phyloP scores from a whole-genome alignment of 2,113 vertebrate genomes.

The Notarius lentiginosus region DNA sequence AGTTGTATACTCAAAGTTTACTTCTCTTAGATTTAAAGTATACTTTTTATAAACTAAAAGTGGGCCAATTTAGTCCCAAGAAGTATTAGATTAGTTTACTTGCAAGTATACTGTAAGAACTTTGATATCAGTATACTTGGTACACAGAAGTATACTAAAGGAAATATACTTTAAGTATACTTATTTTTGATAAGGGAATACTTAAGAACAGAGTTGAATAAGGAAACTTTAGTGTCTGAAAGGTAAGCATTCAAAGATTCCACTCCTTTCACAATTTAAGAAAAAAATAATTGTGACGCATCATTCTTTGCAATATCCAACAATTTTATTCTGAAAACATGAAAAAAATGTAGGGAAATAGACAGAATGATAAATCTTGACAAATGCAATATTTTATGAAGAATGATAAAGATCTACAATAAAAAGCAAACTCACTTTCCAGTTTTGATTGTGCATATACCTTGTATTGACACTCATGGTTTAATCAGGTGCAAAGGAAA shows the following conservation, averaged over 20 bases:
- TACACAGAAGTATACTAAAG: too few relatives aligned
- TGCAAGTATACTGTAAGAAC: too few relatives aligned
- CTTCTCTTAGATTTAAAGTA: too few relatives aligned
- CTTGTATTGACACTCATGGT: background rate
- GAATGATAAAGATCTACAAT: background rate
- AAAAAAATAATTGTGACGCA: background rate
- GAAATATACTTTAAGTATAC: too few relatives aligned
- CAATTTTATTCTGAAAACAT: background rate
- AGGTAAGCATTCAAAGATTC: background rate
- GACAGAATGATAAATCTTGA: background rate
- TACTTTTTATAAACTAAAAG: too few relatives aligned
- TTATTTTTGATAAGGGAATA: too few relatives aligned
- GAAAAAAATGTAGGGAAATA: too few relatives aligned
- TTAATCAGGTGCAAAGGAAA: background rate
- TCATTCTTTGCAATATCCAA: background rate
- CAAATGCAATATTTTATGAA: background rate
- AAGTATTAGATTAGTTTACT: too few relatives aligned
- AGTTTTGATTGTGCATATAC: background rate
- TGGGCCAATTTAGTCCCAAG: too few relatives aligned
- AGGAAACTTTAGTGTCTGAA: background rate
- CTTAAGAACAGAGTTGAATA: background rate
- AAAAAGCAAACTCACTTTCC: background rate
- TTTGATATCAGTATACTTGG: too few relatives aligned
- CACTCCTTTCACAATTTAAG: background rate
- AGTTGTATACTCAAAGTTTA: too few relatives aligned